phyloP scores from a whole-genome alignment of 2,888 invertebrate genomes.

The Tachina lurida region DNA sequence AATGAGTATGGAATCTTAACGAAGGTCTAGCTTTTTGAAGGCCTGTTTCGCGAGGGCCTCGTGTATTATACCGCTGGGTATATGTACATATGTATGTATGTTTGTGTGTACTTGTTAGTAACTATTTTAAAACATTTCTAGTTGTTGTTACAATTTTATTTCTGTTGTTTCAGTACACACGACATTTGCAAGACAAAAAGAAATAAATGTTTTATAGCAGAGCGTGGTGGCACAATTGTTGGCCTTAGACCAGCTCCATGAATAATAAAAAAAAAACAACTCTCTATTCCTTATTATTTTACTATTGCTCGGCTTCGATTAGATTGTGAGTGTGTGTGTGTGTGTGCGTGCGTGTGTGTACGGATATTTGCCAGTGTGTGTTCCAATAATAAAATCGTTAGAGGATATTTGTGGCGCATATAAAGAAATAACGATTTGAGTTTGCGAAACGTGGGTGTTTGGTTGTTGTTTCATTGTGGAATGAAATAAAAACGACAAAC shows the following conservation, averaged over 20 bases:
- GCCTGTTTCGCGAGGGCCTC: no score
- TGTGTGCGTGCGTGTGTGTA: neutral
- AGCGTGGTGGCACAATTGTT: conserved; percentile 63
- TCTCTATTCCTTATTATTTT: neutral
- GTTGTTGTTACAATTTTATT: conserved; percentile 1
- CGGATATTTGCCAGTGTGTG: neutral
- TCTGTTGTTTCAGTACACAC: conserved; percentile 40
- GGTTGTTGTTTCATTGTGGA: conserved; percentile 54
- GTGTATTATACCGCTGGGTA: no score
- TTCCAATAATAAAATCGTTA: conserved; percentile 61
- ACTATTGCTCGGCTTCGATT: conserved; percentile 17
- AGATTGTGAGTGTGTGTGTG: neutral
- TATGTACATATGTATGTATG: neutral
- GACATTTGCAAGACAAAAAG: conserved; percentile 39
- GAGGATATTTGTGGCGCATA: conserved; percentile 55
- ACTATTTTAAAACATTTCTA: conserved; percentile 22
- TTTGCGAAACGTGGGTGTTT: conserved; percentile 65
- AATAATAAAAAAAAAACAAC: conserved; percentile 20
- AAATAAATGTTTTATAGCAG: conserved; percentile 62
- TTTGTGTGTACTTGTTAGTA: neutral
- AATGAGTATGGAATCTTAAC: no score
- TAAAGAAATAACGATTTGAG: conserved; percentile 54
- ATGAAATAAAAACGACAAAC: neutral
- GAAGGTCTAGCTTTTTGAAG: no score
- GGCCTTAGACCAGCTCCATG: conserved; percentile 65